Conservation (phyloP, 2,113 vertebrate genomes). For the Brachyhypopomus occidentalis region DNA sequence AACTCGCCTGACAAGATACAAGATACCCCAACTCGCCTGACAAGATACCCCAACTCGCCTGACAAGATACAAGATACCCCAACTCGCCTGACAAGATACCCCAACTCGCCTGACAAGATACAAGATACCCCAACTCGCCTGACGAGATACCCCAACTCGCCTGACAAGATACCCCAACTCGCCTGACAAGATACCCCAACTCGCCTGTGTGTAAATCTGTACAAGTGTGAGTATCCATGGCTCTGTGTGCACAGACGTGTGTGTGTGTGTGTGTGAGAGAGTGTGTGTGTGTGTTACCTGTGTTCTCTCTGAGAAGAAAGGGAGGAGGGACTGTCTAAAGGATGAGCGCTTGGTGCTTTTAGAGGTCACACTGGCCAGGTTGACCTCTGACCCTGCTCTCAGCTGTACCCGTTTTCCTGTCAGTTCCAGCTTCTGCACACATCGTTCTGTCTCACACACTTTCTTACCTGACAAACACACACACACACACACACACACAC, state of each 20-base stretch:
- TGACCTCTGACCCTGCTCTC: constrained; percentile 79
- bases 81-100: not conserved
- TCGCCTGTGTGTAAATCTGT: not conserved
- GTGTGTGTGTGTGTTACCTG: constrained; percentile 67
- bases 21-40: not conserved
- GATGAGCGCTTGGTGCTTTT: constrained; percentile 73
- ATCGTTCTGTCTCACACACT: constrained; percentile 62
- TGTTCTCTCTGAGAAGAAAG: constrained; percentile 70
- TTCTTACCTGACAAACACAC: constrained; percentile 63
- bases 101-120: not conserved
- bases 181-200: not conserved
- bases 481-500: constrained; percentile 30
- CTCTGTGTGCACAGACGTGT: not conserved
- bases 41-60: no score
- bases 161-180: not conserved
- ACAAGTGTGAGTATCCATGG: no score
- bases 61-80: no score
- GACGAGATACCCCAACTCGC: not conserved
- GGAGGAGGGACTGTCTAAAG: constrained; percentile 73
- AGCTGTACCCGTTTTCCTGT: constrained; percentile 63
- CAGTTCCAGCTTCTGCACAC: constrained; percentile 76
- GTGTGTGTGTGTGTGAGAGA: no score
- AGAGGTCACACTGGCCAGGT: constrained; percentile 66
- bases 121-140: no score
- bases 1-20: not conserved